phyloP scores from a whole-genome alignment of 2,113 vertebrate species.

The Chlamydotis undulata region DNA sequence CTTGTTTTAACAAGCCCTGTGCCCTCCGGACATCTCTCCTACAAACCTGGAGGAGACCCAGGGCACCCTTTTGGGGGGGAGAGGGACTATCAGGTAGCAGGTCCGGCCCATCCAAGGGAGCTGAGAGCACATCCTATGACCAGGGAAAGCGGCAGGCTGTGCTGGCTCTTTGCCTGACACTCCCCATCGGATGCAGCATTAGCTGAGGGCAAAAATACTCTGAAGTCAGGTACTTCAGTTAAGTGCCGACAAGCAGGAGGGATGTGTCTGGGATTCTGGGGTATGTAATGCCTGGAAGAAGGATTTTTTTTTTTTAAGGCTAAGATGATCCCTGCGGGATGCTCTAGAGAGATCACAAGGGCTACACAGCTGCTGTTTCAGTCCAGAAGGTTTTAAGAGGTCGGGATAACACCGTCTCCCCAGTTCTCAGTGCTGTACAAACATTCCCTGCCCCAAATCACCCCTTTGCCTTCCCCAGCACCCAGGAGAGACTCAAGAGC shows the following conservation, averaged over 20 bases:
- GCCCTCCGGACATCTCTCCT: background rate
- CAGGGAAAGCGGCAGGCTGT: background rate
- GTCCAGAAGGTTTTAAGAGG: background rate
- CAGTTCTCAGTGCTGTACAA: background rate
- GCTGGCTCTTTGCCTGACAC: background rate
- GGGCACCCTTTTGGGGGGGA: fast-evolving
- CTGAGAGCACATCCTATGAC: background rate
- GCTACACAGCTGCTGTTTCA: background rate
- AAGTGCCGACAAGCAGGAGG: background rate
- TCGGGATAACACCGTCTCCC: background rate
- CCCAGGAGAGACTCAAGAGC: background rate
- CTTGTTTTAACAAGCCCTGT: background rate
- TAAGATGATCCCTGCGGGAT: background rate
- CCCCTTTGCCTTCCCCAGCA: background rate
- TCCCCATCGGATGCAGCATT: background rate
- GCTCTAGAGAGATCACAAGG: background rate
- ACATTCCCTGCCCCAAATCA: background rate
- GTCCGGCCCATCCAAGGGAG: background rate
- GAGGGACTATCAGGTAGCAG: background rate
- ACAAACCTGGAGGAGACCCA: background rate
- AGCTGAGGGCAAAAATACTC: background rate
- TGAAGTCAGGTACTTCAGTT: background rate
- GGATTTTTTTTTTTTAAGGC: background rate
- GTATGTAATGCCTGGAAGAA: background rate
- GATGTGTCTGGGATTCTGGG: background rate